These are phyloP conservation scores for Pseudorectes ferrugineus DNA, from an alignment of 2,113 vertebrate genomes.

Conservation along the genomic window DNA sequence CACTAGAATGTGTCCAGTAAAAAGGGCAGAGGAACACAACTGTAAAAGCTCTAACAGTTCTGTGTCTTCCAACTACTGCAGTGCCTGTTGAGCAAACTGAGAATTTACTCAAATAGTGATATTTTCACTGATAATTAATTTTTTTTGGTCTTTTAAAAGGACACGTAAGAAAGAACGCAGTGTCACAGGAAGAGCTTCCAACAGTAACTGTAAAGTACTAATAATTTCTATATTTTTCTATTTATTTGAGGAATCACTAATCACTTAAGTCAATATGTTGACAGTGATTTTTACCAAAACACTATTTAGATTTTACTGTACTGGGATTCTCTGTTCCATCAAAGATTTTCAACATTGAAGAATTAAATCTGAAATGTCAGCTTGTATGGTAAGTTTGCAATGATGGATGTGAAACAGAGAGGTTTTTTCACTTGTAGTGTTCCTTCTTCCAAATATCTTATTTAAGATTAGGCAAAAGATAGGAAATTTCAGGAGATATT, in stretches of 20 bases:
- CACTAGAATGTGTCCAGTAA: background rate
- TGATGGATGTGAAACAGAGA: background rate
- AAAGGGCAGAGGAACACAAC: background rate
- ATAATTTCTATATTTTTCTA: background rate
- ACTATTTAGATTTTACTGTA: background rate
- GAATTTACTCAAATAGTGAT: background rate
- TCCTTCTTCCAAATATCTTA: background rate
- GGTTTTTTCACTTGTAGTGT: background rate
- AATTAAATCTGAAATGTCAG: background rate
- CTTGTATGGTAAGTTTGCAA: background rate
- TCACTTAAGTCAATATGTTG: background rate
- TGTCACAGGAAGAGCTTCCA: background rate
- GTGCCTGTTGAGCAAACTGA: background rate
- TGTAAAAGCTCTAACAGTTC: background rate
- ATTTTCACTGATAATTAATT: background rate
- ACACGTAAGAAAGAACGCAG: background rate
- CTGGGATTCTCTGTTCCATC: background rate
- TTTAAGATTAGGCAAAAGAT: background rate
- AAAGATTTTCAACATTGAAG: background rate
- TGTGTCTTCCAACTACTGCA: background rate
- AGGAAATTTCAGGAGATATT: background rate
- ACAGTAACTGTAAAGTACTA: background rate
- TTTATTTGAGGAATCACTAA: background rate
- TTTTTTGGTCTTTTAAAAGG: background rate
- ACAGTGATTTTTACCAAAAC: background rate